phyloP scores from a whole-genome alignment of 2,888 invertebrate species.

The Orchesella flavescens region DNA sequence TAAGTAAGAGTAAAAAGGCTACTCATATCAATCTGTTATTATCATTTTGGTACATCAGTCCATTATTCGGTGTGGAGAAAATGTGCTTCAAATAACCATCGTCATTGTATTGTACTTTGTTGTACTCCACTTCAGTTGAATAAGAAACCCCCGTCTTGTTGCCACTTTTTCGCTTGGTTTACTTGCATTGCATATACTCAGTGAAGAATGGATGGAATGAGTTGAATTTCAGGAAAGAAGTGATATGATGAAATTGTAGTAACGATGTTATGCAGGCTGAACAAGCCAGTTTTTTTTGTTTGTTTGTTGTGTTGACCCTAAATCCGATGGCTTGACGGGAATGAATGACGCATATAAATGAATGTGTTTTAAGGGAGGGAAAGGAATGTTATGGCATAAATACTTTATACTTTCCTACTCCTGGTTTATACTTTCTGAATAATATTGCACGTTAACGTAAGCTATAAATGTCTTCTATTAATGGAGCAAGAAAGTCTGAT shows the following conservation, averaged over 20 bases:
- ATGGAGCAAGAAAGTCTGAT: conserved; percentile 49
- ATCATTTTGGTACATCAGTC: conserved; percentile 62
- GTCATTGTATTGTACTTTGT: background rate
- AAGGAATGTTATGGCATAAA: conserved; percentile 23
- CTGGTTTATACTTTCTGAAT: conserved; percentile 7
- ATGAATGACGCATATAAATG: conserved; percentile 2
- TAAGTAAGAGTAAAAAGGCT: conserved; percentile 38
- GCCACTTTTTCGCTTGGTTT: conserved; percentile 3
- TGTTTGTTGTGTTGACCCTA: conserved; percentile 12
- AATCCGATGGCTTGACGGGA: background rate
- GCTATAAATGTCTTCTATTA: conserved; percentile 49
- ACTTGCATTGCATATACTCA: conserved; percentile 34
- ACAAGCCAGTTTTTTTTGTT: conserved; percentile 2
- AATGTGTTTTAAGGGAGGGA: background rate
- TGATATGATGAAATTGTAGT: conserved; percentile 50
- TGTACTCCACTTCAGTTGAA: conserved; percentile 8
- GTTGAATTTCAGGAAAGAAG: conserved; percentile 52
- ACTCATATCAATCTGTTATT: conserved; percentile 58
- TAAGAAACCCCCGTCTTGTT: conserved; percentile 4
- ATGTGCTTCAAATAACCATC: conserved; percentile 51
- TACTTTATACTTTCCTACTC: background rate
- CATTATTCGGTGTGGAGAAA: conserved; percentile 48
- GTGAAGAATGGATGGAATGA: conserved; percentile 38
- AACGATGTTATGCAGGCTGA: conserved; percentile 39
- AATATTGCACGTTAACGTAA: background rate